Conservation (phyloP, 2,113 vertebrate species). For the Pollimyrus isidori region DNA sequence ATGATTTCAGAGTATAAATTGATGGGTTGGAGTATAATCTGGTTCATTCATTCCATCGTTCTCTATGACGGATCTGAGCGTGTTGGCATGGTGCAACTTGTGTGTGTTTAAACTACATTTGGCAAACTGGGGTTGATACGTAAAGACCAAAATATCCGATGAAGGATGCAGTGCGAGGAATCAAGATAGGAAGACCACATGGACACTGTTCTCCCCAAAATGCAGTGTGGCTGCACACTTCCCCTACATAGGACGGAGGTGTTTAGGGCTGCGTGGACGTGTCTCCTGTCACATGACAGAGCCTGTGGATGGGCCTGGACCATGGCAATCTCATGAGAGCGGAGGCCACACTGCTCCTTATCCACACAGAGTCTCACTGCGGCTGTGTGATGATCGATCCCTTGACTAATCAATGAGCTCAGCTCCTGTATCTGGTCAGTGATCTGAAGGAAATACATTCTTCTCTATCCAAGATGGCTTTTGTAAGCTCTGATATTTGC, state of each 20-base stretch:
- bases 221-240: not conserved
- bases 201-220: not conserved
- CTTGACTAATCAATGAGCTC: slow-evolving; percentile 44
- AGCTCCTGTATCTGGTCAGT: slow-evolving; percentile 53
- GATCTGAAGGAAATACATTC: slow-evolving; percentile 28
- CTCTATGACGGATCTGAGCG: not conserved
- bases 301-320: not conserved
- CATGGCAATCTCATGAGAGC: not conserved
- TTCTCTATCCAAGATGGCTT: not conserved
- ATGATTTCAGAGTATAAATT: not conserved
- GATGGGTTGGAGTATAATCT: not conserved
- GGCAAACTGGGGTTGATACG: not conserved
- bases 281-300: not conserved
- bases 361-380: slow-evolving; percentile 29
- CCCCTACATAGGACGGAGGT: not conserved
- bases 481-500: not conserved
- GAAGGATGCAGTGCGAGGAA: not conserved
- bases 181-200: not conserved
- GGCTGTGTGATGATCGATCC: slow-evolving; percentile 49
- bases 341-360: not conserved
- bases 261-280: not conserved
- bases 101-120: not conserved
- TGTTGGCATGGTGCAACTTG: not conserved
- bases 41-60: not conserved
- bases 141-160: not conserved